Percentiles rank a stretch among this genome's conserved stretches.
These are phyloP conservation scores for Pristis pectinata DNA, from an alignment of 2,797 vertebrate species.

Conservation along the genomic window DNA sequence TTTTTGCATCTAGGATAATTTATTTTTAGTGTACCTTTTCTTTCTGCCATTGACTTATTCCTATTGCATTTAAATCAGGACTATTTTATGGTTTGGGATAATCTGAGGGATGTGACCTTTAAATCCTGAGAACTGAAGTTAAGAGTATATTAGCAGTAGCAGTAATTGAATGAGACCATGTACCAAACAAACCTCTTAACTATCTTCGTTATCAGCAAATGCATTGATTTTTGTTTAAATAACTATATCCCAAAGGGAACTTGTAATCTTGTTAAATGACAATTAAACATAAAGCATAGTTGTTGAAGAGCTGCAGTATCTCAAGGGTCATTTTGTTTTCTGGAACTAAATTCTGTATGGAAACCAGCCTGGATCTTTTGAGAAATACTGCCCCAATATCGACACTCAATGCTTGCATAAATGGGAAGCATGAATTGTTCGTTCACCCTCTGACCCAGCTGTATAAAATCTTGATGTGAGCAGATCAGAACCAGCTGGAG, in stretches of 20 bases:
- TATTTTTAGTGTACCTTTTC: neutral
- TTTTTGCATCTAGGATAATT: neutral
- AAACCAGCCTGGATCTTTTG: neutral
- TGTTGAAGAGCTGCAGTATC: neutral
- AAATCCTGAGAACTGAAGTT: neutral
- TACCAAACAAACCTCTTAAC: neutral
- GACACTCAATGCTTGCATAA: neutral
- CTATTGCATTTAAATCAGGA: neutral
- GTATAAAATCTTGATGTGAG: neutral
- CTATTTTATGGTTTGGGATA: neutral
- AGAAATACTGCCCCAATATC: neutral
- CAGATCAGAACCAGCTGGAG: neutral
- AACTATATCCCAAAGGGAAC: neutral
- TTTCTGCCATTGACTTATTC: neutral
- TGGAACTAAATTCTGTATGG: neutral
- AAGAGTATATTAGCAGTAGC: neutral
- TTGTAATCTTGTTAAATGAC: neutral
- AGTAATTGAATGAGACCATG: neutral
- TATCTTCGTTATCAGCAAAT: neutral
- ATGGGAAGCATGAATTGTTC: neutral
- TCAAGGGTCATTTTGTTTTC: neutral
- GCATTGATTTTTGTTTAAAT: slow-evolving; percentile 24
- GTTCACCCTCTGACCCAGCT: neutral
- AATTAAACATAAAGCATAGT: neutral
- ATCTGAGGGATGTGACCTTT: neutral